phyloP scores from a whole-genome alignment of 2,888 invertebrate genomes.

The Scaptomyza caliginosa region DNA sequence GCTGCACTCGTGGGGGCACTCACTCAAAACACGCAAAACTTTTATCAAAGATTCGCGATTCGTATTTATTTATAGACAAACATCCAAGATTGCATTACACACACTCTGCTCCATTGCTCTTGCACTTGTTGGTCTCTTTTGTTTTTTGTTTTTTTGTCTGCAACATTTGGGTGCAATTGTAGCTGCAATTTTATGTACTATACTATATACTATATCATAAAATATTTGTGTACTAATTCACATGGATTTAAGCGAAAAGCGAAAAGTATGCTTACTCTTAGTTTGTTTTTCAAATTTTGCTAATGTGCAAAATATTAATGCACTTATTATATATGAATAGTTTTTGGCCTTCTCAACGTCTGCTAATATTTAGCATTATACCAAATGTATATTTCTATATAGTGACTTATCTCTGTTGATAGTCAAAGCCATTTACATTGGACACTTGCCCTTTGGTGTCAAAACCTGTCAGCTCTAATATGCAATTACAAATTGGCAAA shows the following conservation, averaged over 20 bases:
- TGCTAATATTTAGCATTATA: conserved; percentile 43
- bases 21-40: conserved; percentile 40
- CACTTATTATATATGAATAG: conserved; percentile 17
- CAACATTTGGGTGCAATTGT: conserved; percentile 32
- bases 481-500: conserved; percentile 14
- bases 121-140: conserved; percentile 16
- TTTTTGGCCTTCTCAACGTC: conserved; percentile 17
- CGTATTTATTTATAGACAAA: conserved; percentile 68
- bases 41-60: conserved; percentile 70
- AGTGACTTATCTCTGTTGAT: conserved; percentile 27
- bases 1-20: conserved; percentile 13
- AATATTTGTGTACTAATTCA: conserved; percentile 8
- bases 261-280: too few species aligned
- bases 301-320: neutral
- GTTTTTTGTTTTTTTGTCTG: conserved; percentile 6
- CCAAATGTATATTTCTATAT: neutral
- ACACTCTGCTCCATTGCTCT: conserved; percentile 56
- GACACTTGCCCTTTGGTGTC: conserved; percentile 55
- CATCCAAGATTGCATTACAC: conserved; percentile 71
- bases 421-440: conserved; percentile 44
- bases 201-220: neutral
- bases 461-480: conserved; percentile 12
- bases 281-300: neutral
- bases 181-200: conserved; percentile 8
- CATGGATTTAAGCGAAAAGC: conserved; percentile 25